phyloP scores from a whole-genome alignment of 2,113 vertebrate genomes.

The Brachyistius frenatus region DNA sequence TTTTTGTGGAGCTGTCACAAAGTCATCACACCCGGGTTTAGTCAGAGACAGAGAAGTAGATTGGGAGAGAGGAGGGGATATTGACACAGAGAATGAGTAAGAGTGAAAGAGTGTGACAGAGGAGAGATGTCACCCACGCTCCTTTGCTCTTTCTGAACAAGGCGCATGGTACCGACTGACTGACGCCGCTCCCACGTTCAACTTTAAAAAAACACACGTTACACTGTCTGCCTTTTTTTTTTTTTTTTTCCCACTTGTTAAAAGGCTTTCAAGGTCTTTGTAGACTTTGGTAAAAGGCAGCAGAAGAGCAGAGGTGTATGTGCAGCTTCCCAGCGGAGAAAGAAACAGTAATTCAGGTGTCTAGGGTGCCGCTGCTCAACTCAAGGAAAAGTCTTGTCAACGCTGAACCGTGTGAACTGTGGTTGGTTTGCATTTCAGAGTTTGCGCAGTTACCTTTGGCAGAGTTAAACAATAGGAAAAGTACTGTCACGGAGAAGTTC shows the following conservation, averaged over 20 bases:
- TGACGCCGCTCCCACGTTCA: conserved; percentile 70
- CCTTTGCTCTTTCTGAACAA: conserved; percentile 70
- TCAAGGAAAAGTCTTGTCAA: conserved; percentile 59
- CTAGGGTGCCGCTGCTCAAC: conserved; percentile 44
- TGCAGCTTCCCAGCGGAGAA: conserved; percentile 62
- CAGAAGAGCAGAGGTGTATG: conserved; percentile 63
- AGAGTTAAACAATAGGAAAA: conserved; percentile 39
- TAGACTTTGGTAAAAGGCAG: conserved; percentile 80
- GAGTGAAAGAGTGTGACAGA: conserved; percentile 69
- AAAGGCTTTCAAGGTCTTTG: conserved; percentile 80
- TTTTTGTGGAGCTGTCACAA: conserved; percentile 71
- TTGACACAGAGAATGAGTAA: conserved; percentile 68
- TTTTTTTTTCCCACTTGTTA: conserved; percentile 71
- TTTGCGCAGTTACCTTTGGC: conserved; percentile 18
- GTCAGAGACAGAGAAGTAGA: conserved; percentile 69
- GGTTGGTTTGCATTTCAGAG: conserved; percentile 47
- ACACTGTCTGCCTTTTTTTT: conserved; percentile 56
- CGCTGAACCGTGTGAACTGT: conserved; percentile 61
- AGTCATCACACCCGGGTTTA: conserved; percentile 67
- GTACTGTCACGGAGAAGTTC: conserved; percentile 32
- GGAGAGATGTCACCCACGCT: conserved; percentile 77
- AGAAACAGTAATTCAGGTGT: conserved; percentile 53
- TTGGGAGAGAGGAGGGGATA: conserved; percentile 60
- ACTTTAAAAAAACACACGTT: conserved; percentile 49
- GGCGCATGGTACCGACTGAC: conserved; percentile 60